phyloP scores from a whole-genome alignment of 1,140 invertebrate species.

The Drosophila neocordata region DNA sequence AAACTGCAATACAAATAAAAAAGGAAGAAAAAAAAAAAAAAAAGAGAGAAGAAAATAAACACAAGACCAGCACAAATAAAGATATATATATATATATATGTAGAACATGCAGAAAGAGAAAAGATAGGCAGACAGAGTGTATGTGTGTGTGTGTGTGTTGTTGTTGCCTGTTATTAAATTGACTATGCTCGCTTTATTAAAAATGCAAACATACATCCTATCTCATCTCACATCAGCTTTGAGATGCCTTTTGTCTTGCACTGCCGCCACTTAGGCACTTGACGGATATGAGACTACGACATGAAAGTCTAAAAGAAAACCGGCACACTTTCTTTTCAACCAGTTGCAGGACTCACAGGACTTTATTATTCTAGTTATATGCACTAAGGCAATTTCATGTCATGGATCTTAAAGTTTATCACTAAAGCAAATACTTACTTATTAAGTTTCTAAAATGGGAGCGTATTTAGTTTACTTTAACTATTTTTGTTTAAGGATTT shows the following conservation, averaged over 20 bases:
- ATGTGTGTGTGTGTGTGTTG: neutral
- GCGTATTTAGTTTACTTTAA: too few relatives aligned
- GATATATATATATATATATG: neutral
- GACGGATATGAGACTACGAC: constrained; percentile 5
- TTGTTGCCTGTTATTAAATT: constrained; percentile 41
- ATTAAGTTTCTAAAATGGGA: neutral
- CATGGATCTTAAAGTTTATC: constrained; percentile 1
- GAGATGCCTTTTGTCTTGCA: constrained; percentile 9
- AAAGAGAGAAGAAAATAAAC: constrained; percentile 12
- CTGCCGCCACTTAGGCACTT: constrained; percentile 33
- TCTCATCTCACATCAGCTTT: constrained; percentile 1
- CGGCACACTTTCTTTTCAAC: neutral
- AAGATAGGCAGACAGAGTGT: neutral
- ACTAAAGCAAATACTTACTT: neutral
- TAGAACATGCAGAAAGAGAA: neutral
- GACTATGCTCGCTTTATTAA: constrained; percentile 35
- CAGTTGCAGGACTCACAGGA: neutral
- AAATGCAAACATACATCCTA: constrained; percentile 23
- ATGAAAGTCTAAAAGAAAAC: neutral
- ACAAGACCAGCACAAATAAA: constrained; percentile 6
- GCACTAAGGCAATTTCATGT: neutral
- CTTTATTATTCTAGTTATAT: neutral
- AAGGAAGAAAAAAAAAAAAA: constrained; percentile 7
- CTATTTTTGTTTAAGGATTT: too few relatives aligned
- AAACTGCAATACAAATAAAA: constrained; percentile 11